Percentiles rank a stretch among this genome's conserved stretches.
Evolutionary conservation across 2,888 invertebrate species (phyloP).

Genomic region (Flabesymbios commensalis): DNA sequence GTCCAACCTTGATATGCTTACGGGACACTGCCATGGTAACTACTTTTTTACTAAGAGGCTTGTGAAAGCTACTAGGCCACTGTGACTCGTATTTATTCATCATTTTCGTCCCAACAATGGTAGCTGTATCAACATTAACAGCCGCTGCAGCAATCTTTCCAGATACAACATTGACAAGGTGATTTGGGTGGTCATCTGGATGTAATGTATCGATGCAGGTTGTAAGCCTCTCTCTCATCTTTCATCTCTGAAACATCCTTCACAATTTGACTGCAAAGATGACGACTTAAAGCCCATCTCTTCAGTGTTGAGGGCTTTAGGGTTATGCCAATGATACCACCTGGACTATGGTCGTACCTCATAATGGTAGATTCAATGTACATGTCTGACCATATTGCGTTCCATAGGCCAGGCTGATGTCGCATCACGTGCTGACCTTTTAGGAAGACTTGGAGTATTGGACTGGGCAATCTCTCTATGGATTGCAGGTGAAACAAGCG

Average conservation of each 20-base stretch:
- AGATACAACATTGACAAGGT: background rate
- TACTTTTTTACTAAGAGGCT: background rate
- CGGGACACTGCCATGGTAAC: background rate
- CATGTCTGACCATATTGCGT: conserved; percentile 40
- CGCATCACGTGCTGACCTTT: conserved; percentile 37
- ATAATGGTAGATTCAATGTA: conserved; percentile 40
- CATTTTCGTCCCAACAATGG: background rate
- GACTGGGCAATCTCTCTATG: conserved; percentile 26
- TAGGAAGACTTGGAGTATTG: conserved; percentile 24
- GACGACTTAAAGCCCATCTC: conserved; percentile 36
- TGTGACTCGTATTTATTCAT: background rate
- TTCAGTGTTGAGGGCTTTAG: conserved; percentile 31
- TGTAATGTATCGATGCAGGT: too few relatives aligned
- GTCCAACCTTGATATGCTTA: background rate
- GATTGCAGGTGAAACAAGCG: conserved; percentile 34
- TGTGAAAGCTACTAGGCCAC: background rate
- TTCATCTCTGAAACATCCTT: background rate
- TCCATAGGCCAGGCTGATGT: conserved; percentile 34
- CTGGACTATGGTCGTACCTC: conserved; percentile 37
- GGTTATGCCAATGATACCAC: conserved; percentile 37
- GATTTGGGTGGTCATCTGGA: too few relatives aligned
- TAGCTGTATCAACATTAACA: background rate
- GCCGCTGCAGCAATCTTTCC: background rate
- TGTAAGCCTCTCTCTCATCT: too few relatives aligned
- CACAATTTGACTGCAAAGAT: conserved; percentile 21